Base-by-base conservation (phyloP, 2,797 vertebrate species). In the Phalloptychus januarius region DNA sequence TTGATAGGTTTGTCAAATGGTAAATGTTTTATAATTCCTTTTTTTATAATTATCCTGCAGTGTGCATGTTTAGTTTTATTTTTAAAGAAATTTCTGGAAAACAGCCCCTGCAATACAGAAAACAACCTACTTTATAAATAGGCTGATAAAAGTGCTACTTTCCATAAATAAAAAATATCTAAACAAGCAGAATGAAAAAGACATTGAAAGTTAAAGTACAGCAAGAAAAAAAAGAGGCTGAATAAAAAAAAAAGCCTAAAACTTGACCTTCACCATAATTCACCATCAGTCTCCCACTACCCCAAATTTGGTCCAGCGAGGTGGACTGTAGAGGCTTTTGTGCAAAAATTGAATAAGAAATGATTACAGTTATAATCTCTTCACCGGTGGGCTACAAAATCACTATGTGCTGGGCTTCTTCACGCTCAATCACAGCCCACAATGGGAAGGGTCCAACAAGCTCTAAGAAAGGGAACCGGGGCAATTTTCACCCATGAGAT, bases 281-380 rank as follows among this genome's bases (percentile, higher is more conserved):
- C 52, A 78, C 61, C 80, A 77, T 77, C 79, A 74, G 79, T 67
- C 82, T 76, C 80, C 76, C 76, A 83, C 78, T 80, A 81, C 77
- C 85, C 72, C 76, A 77, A 83, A 85, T 85, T 58, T 79, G 74
- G 75, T 67, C 78, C 79, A 82, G 75, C 84, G 79, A 88, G 82
- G 83, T 85, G 84, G 78, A 83, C 78, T 42, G 23, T 54, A 58
- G 84, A 71, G 84, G 90, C 80, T 88, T 91, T 89, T 92, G 93
- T 91, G 79, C 79, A 85, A 84, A 89, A 85, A 91, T 80, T 87
- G 85, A 90, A 91, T 89, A 88, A 88, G 84, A 88, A 90, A 91
- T 91, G 83, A 94, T 94, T 89, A 93, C 85, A 87, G 88, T 86
- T 90, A 91, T 90, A 86, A 90, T 85, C 88, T 88, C 80, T 78